These are phyloP conservation scores for Ophraella communa DNA, from an alignment of 2,888 invertebrate genomes.

Conservation along the genomic window DNA sequence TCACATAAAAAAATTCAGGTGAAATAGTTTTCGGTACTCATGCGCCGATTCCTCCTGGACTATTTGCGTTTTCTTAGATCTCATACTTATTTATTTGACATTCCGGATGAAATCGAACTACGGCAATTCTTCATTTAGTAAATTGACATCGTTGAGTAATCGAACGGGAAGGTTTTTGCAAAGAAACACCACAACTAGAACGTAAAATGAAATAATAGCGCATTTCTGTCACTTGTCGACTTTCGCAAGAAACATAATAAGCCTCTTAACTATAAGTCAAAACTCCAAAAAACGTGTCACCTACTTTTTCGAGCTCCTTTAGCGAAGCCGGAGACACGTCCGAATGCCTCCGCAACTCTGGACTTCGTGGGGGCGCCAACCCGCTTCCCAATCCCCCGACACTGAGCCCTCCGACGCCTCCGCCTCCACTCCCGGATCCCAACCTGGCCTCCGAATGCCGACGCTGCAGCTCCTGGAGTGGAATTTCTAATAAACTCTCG, in stretches of 20 bases:
- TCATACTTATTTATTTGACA: too few relatives aligned
- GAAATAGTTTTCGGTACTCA: too few relatives aligned
- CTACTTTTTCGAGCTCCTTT: slow-evolving; percentile 88
- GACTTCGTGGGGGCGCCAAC: slow-evolving; percentile 83
- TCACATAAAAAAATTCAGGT: too few relatives aligned
- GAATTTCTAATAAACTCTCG: slow-evolving; percentile 83
- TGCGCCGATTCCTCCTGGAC: too few relatives aligned
- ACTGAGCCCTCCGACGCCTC: slow-evolving; percentile 63
- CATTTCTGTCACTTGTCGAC: not conserved
- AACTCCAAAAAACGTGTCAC: slow-evolving; percentile 36
- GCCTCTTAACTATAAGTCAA: slow-evolving; percentile 21
- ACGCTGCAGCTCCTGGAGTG: slow-evolving; percentile 78
- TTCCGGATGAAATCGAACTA: too few relatives aligned
- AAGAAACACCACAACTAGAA: not conserved
- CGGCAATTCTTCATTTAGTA: too few relatives aligned
- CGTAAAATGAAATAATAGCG: not conserved
- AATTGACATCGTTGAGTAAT: too few relatives aligned
- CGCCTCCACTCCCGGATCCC: slow-evolving; percentile 64
- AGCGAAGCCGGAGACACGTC: slow-evolving; percentile 87
- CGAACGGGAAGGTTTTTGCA: too few relatives aligned
- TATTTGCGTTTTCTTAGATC: too few relatives aligned
- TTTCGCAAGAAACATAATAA: not conserved
- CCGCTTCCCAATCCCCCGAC: slow-evolving; percentile 65
- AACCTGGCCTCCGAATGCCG: slow-evolving; percentile 81
- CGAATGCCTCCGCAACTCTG: slow-evolving; percentile 81